These are phyloP conservation scores for Macrobrachium nipponense DNA, from an alignment of 1,140 invertebrate genomes.

Conservation along the genomic window DNA sequence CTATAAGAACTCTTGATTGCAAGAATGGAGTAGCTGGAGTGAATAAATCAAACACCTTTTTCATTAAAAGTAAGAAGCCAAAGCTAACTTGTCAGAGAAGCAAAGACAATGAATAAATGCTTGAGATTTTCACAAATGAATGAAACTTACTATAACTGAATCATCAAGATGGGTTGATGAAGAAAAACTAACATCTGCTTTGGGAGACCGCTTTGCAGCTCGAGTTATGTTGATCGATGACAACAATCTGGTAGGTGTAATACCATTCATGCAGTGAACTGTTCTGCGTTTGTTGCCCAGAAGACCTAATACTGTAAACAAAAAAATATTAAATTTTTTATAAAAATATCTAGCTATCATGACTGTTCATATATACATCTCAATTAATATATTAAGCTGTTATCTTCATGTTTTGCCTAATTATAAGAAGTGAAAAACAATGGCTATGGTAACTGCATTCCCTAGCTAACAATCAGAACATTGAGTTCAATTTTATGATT, in stretches of 20 bases:
- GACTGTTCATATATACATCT: too few relatives aligned
- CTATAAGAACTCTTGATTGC: background rate
- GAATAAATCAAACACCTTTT: background rate
- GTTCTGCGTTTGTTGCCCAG: background rate
- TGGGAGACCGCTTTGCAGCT: constrained; percentile 15
- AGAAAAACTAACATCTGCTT: constrained; percentile 14
- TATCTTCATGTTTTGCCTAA: too few relatives aligned
- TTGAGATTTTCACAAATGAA: too few relatives aligned
- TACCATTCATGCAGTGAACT: background rate
- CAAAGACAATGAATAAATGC: background rate
- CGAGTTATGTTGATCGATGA: background rate
- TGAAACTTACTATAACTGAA: background rate
- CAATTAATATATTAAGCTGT: too few relatives aligned
- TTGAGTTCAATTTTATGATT: too few relatives aligned
- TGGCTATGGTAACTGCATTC: too few relatives aligned
- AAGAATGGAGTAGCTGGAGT: background rate
- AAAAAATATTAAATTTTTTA: background rate
- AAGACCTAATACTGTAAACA: background rate
- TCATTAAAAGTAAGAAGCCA: background rate
- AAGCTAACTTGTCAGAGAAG: background rate
- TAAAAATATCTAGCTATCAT: too few relatives aligned
- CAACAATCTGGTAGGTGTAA: constrained; percentile 20
- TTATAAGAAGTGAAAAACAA: too few relatives aligned
- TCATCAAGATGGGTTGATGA: background rate
- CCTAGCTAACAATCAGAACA: too few relatives aligned